phyloP scores from a whole-genome alignment of 1,140 invertebrate genomes.

The Chymomyza costata region DNA sequence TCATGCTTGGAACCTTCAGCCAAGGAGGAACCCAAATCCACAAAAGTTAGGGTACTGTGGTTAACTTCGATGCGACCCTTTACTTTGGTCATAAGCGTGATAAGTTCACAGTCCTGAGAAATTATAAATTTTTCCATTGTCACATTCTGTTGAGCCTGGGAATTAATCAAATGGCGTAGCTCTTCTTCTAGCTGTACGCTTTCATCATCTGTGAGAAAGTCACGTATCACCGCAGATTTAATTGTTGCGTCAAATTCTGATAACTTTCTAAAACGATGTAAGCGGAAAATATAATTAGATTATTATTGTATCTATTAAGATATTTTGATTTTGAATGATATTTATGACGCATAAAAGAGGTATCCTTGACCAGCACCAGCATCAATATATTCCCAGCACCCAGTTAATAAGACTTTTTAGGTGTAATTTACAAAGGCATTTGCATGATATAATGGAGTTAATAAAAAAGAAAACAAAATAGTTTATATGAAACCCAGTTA shows the following conservation, averaged over 20 bases:
- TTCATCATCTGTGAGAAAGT: constrained; percentile 70
- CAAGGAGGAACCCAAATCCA: constrained; percentile 78
- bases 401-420: too few relatives aligned
- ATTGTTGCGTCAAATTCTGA: constrained; percentile 72
- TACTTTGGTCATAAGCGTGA: constrained; percentile 80
- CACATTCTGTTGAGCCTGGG: constrained; percentile 66
- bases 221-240: constrained; percentile 67
- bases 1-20: constrained; percentile 78
- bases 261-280: constrained; percentile 45
- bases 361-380: too few relatives aligned
- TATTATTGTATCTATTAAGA: too few relatives aligned
- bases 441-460: too few relatives aligned
- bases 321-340: too few relatives aligned
- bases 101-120: constrained; percentile 80
- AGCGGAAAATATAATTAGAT: not conserved
- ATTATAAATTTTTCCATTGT: constrained; percentile 78
- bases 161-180: constrained; percentile 55
- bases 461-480: too few relatives aligned
- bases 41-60: constrained; percentile 80
- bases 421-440: too few relatives aligned
- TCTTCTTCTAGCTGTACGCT: constrained; percentile 68
- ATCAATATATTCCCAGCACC: too few relatives aligned
- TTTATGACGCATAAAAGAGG: too few relatives aligned
- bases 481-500: too few relatives aligned
- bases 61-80: constrained; percentile 82